These are phyloP conservation scores for Hylia prasina DNA, from an alignment of 2,113 vertebrate genomes.

Conservation along the genomic window DNA sequence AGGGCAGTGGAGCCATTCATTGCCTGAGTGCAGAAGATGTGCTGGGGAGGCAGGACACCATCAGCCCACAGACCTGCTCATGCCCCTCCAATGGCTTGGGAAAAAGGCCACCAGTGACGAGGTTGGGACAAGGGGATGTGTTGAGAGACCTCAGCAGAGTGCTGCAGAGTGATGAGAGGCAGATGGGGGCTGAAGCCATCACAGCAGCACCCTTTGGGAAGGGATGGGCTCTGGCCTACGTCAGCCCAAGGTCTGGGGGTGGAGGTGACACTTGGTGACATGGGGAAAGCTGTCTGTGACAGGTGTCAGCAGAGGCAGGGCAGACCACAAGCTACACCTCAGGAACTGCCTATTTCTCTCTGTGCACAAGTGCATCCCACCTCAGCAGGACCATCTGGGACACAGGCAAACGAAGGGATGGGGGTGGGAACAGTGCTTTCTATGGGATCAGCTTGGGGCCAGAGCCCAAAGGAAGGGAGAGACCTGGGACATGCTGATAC, in stretches of 20 bases:
- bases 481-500: accelerated
- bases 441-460: accelerated
- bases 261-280: not conserved
- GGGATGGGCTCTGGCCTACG: not conserved
- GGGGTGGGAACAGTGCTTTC: not conserved
- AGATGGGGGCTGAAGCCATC: not conserved
- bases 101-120: not conserved
- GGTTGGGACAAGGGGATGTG: not conserved
- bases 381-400: not conserved
- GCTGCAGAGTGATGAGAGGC: not conserved
- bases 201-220: not conserved
- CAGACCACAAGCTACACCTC: not conserved
- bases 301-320: not conserved
- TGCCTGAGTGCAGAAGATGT: not conserved
- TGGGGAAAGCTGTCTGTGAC: not conserved
- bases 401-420: not conserved
- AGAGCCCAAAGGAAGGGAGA: not conserved
- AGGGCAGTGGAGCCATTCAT: not conserved
- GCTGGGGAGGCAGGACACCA: not conserved
- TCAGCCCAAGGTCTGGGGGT: not conserved
- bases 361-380: not conserved
- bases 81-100: not conserved
- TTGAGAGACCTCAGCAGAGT: not conserved
- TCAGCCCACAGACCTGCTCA: accelerated
- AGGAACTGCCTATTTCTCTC: not conserved